Percentiles rank a stretch among this genome's conserved stretches.
These are phyloP conservation scores for Laticauda laticaudata DNA, from an alignment of 2,113 vertebrate species.

Conservation along the genomic window DNA sequence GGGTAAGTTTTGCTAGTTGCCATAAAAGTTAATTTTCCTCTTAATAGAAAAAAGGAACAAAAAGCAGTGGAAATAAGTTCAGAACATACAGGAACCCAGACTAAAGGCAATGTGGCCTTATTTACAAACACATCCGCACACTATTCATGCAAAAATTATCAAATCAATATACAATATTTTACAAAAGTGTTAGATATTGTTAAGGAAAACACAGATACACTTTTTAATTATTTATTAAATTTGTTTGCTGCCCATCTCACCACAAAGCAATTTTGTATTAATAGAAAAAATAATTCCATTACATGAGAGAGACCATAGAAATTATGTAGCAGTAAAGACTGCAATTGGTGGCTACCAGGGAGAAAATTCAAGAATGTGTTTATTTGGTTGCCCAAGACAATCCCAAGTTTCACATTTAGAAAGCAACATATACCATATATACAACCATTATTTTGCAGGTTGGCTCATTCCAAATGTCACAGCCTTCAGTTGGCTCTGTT, in stretches of 20 bases:
- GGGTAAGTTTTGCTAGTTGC: not conserved
- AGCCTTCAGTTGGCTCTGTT: not conserved
- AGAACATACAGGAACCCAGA: not conserved
- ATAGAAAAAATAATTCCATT: not conserved
- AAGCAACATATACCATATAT: not conserved
- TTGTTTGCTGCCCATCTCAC: no score
- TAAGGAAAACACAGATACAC: not conserved
- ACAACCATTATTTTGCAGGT: not conserved
- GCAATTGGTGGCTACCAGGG: not conserved
- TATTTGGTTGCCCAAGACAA: not conserved
- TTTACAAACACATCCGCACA: not conserved
- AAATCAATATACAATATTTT: not conserved
- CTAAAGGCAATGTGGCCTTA: not conserved
- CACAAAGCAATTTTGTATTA: not conserved
- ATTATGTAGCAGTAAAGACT: not conserved
- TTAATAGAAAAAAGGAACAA: constrained; percentile 10
- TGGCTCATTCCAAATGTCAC: not conserved
- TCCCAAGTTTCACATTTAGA: not conserved
- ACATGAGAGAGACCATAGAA: not conserved
- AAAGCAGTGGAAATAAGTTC: not conserved
- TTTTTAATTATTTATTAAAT: no score
- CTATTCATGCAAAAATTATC: not conserved
- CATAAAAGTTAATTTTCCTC: constrained; percentile 8
- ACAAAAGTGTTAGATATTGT: not conserved
- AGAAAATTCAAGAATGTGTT: not conserved